Percentiles rank a stretch among this genome's conserved stretches.
Evolutionary conservation across 2,888 invertebrate species (phyloP).

Genomic region (Ennomos erosarius): DNA sequence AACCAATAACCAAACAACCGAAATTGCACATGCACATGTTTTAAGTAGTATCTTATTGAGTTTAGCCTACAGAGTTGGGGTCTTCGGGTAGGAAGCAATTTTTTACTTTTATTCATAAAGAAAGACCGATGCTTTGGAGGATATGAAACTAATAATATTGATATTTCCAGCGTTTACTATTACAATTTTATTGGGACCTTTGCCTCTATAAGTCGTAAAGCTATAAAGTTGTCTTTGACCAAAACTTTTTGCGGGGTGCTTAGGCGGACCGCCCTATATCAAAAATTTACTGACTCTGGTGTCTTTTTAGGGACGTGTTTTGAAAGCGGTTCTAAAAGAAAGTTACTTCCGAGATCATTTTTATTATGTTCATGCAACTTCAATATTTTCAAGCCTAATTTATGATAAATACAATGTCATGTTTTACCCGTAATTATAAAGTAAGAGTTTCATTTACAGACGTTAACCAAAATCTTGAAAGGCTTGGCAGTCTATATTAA

Average conservation of each 20-base stretch:
- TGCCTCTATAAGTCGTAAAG: constrained; percentile 50
- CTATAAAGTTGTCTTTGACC: constrained; percentile 53
- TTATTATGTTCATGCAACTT: no score
- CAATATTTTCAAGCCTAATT: no score
- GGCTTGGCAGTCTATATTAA: no score
- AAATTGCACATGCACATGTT: no score
- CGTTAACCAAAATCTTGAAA: no score
- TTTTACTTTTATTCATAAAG: constrained; percentile 4
- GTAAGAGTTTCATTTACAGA: no score
- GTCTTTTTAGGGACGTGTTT: constrained; percentile 45
- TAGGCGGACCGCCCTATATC: constrained; percentile 48
- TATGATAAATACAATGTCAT: no score
- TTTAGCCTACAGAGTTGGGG: no score
- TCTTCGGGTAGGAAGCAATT: constrained; percentile 6
- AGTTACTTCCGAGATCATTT: constrained; percentile 4
- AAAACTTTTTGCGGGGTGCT: constrained; percentile 53
- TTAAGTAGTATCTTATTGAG: no score
- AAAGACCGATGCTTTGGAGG: constrained; percentile 25
- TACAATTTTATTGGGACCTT: constrained; percentile 50
- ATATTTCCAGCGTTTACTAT: constrained; percentile 53
- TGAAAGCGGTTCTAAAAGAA: constrained; percentile 21
- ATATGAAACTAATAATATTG: constrained; percentile 60
- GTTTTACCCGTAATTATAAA: no score
- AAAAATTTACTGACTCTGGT: constrained; percentile 53
- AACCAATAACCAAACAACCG: no score